These are phyloP conservation scores for Creontiades dilutus DNA, from an alignment of 2,888 invertebrate genomes.

Conservation along the genomic window DNA sequence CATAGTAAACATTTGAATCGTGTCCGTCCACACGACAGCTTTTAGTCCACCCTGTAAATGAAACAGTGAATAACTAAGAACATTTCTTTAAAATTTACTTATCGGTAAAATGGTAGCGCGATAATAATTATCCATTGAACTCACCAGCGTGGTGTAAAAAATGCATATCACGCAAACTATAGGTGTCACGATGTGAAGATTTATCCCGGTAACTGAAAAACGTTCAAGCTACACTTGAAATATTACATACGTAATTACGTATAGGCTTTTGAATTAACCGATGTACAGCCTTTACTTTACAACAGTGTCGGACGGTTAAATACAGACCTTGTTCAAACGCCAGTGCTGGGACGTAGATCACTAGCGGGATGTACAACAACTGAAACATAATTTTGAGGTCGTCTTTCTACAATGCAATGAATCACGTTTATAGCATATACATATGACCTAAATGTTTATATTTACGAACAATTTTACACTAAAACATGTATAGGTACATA, in stretches of 20 bases:
- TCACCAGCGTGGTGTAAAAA: conserved; percentile 93
- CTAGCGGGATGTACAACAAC: conserved; percentile 88
- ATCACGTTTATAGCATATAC: too few relatives aligned
- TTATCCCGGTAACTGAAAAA: conserved; percentile 87
- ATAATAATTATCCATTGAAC: conserved; percentile 76
- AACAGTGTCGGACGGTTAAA: background rate
- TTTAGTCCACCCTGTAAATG: conserved; percentile 85
- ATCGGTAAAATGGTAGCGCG: background rate
- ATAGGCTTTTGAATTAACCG: too few relatives aligned
- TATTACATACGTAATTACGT: background rate
- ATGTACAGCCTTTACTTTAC: too few relatives aligned
- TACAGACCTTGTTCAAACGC: conserved; percentile 88
- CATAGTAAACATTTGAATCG: conserved; percentile 87
- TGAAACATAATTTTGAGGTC: conserved; percentile 74
- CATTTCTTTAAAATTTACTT: background rate
- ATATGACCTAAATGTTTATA: too few relatives aligned
- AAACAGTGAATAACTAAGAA: background rate
- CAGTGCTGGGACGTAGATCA: conserved; percentile 92
- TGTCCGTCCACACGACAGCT: conserved; percentile 91
- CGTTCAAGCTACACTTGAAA: background rate
- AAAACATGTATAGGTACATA: too few relatives aligned
- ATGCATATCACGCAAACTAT: conserved; percentile 92
- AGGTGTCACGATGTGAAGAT: conserved; percentile 88
- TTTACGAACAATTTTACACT: too few relatives aligned
- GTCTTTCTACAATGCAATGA: too few relatives aligned